Percentiles rank a stretch among this genome's conserved stretches.
Evolutionary conservation across 2,113 vertebrate genomes (phyloP).

Genomic region (Oreocharis arfaki): DNA sequence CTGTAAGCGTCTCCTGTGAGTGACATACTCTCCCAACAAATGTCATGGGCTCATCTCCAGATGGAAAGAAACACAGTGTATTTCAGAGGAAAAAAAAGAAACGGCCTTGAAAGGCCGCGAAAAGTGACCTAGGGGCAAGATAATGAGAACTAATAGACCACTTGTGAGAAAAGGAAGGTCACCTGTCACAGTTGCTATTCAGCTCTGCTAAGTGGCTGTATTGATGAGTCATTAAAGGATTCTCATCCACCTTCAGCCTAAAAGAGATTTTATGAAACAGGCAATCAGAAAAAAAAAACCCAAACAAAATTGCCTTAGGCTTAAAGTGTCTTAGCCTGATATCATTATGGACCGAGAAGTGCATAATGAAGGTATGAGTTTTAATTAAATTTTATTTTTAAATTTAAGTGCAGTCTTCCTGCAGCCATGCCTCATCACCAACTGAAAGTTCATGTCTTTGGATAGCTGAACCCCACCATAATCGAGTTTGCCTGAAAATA

Average conservation of each 20-base stretch:
- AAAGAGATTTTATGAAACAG: background rate
- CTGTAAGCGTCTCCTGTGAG: background rate
- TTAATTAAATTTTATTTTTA: constrained; percentile 28
- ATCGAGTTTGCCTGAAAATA: background rate
- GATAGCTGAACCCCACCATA: background rate
- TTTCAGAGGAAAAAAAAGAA: background rate
- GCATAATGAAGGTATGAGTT: background rate
- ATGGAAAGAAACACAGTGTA: background rate
- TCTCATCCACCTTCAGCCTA: background rate
- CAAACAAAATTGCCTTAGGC: background rate
- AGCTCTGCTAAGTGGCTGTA: constrained; percentile 33
- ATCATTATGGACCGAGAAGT: background rate
- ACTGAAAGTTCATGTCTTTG: background rate
- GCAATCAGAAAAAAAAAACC: background rate
- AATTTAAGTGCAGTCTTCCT: background rate
- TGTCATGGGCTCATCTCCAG: background rate
- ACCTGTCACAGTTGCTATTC: constrained; percentile 18
- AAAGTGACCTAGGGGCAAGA: background rate
- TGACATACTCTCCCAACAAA: background rate
- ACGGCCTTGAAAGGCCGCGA: background rate
- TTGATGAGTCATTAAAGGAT: constrained; percentile 12
- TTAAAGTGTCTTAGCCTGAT: background rate
- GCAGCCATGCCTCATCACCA: background rate
- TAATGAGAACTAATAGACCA: constrained; percentile 41
- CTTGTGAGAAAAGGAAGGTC: constrained; percentile 28